Evolutionary conservation across 53 echinoderm and acorn worm genomes (phyloP), one percentile per base, ranked within the genome.

Genomic region (Pentamera pediparva): DNA sequence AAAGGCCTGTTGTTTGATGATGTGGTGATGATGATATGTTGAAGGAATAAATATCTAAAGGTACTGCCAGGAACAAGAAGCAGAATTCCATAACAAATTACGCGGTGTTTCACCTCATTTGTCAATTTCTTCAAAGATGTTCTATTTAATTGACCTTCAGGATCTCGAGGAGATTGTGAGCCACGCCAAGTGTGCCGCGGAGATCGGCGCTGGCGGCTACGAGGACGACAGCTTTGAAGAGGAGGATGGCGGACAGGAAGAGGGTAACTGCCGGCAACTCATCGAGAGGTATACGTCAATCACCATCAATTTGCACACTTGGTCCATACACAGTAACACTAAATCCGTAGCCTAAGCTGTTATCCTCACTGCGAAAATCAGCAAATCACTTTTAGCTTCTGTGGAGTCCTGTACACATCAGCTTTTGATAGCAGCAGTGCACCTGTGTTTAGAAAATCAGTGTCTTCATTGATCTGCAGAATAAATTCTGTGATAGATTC

Each of bases 201-300:
- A 39, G 30, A 17, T 41, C 31, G 67, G 62, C 5, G 40, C 59
- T 0, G 88, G 76, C 21, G 48, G 51, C 21, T 79, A 76, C 18
- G 80, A 80, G 26, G 56, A 70, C 6, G 59, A 75, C 28, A 75
- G 78, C 20, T 79, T 69, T 2, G 65, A 78, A 6, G 54, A 59
- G 13, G 51, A 41, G 33, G 50, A 78, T 2, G 53, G 35, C 20
- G 21, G 20, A 2, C 22, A 28, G 5, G 54, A 32, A 55, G 35
- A 18, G 52, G 54, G 54, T 21, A 55, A 38, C 53, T 54, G 56
- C 53, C 20, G 56, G 60, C 53, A 73, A 55, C 53, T 54, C 32
- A 55, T 54, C 35, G 73, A 67, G 31, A 67, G 41, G 67, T 67
- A 9, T n/a, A n/a, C n/a, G n/a, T n/a, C n/a, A n/a, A n/a, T n/a